Percentiles rank a stretch among this genome's conserved stretches.
Conservation (phyloP, 1,140 invertebrate species). For the Leptoteleia sp. region DNA sequence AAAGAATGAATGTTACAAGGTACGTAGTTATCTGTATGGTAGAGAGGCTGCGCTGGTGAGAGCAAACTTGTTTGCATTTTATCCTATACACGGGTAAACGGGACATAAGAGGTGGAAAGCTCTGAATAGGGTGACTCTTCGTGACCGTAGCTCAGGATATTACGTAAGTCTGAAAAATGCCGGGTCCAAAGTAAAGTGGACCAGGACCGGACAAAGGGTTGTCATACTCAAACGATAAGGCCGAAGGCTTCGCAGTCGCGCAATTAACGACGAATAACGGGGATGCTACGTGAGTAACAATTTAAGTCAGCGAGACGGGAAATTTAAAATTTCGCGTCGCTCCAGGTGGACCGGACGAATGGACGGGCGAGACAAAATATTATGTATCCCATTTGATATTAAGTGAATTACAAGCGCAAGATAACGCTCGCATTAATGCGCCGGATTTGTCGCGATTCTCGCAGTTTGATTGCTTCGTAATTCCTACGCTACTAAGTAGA, state of each 20-base stretch:
- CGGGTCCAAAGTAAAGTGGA: conserved; percentile 74
- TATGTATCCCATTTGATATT: conserved; percentile 9
- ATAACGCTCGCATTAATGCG: not conserved
- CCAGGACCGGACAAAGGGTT: conserved; percentile 73
- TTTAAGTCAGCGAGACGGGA: conserved; percentile 46
- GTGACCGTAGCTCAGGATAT: conserved; percentile 75
- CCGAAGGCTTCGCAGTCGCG: conserved; percentile 73
- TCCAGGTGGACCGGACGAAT: conserved; percentile 2
- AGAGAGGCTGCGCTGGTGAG: conserved; percentile 41
- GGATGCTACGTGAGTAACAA: conserved; percentile 51
- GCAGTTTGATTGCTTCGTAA: not conserved
- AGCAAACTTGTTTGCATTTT: conserved; percentile 62
- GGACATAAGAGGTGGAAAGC: conserved; percentile 54
- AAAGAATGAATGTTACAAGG: conserved; percentile 37
- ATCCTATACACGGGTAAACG: conserved; percentile 38
- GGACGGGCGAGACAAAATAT: conserved; percentile 13
- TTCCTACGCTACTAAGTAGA: conserved; percentile 8
- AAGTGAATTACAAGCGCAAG: conserved; percentile 4
- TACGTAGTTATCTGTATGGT: conserved; percentile 1
- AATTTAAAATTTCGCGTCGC: conserved; percentile 44
- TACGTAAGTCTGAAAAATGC: conserved; percentile 78
- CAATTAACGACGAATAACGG: conserved; percentile 77
- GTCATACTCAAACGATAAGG: conserved; percentile 74
- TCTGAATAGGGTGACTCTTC: conserved; percentile 55
- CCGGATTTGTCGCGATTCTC: not conserved